Evolutionary conservation across 2,797 vertebrate genomes (phyloP), one percentile per base, ranked within the genome.

Genomic region (Danio aesculapii): DNA sequence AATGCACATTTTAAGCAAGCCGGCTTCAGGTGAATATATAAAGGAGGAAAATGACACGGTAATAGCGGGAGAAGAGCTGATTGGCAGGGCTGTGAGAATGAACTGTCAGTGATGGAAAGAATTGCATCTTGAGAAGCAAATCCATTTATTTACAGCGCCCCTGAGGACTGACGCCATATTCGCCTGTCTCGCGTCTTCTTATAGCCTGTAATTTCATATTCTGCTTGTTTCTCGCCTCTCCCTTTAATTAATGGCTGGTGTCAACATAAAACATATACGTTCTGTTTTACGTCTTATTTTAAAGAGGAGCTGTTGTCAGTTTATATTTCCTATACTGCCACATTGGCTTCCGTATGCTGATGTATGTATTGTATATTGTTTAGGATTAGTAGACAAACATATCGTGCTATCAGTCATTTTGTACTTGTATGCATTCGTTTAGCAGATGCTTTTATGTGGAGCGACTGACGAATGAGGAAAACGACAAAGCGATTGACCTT

Each of bases 101-200:
- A 50, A 6, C 75, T 73, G 53, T 77, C 69, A 78, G 30, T 13
- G 59, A 52, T 66, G 64, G 43, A 64, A 30, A 50, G 46, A 81
- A 74, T 58, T 11, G 13, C 59, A 74, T 74, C 62, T 66, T 50
- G 46, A 19, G 64, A 55, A 75, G 62, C 52, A 67, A 41, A 83
- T 73, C 46, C 69, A 67, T 74, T 79, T 73, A 78, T 78, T 83
- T 83, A 68, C 52, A 67, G 50, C 50, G 1, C 73, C 68, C 50
- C 58, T 49, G 46, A 79, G 77, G 67, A 71, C 77, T 62, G 57
- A 71, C n/a, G 0, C 49, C 30, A 30, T 76, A 44, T 63, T 50
- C 52, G 73, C 10, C 50, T 66, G 39, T 46, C 58, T 71, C 39
- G 13, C 9, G 17, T 71, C 47, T 19, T 44, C 57, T 71, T 71